Evolutionary conservation across 2,888 invertebrate genomes (phyloP).

Genomic region (Rhagonycha lutea): DNA sequence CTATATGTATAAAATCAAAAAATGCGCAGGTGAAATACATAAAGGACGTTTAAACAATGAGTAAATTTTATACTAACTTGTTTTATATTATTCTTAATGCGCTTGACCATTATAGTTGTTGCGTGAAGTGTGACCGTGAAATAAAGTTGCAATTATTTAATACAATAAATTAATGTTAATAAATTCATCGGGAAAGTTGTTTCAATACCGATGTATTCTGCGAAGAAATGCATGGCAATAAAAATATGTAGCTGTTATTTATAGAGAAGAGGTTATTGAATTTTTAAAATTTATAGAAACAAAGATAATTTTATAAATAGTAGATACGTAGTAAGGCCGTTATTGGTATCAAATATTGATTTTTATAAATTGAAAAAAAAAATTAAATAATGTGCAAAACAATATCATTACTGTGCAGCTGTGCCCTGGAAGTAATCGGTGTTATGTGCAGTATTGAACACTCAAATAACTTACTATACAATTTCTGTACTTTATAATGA

Average conservation of each 20-base stretch:
- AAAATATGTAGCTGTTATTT: neutral
- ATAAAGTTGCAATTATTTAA: neutral
- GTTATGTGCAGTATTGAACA: too few species aligned
- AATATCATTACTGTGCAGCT: too few species aligned
- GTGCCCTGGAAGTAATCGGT: too few species aligned
- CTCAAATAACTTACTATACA: too few species aligned
- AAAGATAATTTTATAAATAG: neutral
- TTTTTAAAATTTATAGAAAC: neutral
- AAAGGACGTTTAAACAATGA: constrained; percentile 23
- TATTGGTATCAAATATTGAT: too few species aligned
- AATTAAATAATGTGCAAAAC: too few species aligned
- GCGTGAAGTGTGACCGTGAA: neutral
- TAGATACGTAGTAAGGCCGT: too few species aligned
- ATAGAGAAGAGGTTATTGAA: neutral
- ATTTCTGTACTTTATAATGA: too few species aligned
- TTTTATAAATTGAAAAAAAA: too few species aligned
- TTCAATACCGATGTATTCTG: neutral
- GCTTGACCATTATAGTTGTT: neutral
- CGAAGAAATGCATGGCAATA: neutral
- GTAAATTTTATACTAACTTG: constrained; percentile 27
- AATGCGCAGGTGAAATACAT: constrained; percentile 15
- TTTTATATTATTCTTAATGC: constrained; percentile 16
- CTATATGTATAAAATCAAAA: too few species aligned
- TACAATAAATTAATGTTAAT: neutral
- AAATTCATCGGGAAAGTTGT: neutral